Conservation (phyloP, 2,797 vertebrate genomes). For the Jordanella pulchra region DNA sequence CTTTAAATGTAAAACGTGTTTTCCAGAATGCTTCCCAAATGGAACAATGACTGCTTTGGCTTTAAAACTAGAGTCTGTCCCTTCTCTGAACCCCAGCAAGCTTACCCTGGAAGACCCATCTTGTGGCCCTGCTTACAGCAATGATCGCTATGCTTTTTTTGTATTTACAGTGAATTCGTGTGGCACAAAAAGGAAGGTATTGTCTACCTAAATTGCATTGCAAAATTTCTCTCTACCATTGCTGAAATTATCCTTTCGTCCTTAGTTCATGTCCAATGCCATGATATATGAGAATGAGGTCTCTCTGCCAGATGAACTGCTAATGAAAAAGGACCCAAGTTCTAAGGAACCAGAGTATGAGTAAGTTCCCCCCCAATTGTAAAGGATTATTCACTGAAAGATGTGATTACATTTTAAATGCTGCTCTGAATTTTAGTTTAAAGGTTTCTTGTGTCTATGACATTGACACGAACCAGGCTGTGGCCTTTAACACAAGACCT, state of each 20-base stretch:
- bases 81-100: constrained; percentile 65
- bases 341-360: constrained; percentile 35
- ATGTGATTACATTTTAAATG: background rate
- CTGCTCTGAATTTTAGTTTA: constrained; percentile 35
- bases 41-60: constrained; percentile 79
- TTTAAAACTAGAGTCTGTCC: constrained; percentile 69
- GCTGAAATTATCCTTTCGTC: too few species aligned
- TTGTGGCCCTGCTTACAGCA: constrained; percentile 71
- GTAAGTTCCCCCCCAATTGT: constrained; percentile 41
- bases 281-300: constrained; percentile 79
- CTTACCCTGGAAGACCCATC: constrained; percentile 75
- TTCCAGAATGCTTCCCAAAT: constrained; percentile 81
- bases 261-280: constrained; percentile 63
- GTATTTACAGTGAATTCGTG: constrained; percentile 70
- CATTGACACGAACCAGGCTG: constrained; percentile 45
- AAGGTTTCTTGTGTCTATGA: constrained; percentile 69
- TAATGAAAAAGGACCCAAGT: rapidly evolving
- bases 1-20: background rate
- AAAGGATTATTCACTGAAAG: background rate
- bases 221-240: too few species aligned
- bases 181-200: constrained; percentile 74
- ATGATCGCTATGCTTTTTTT: constrained; percentile 67
- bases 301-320: constrained; percentile 49
- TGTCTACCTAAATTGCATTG: background rate
- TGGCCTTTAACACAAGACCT: constrained; percentile 48